Percentiles rank a stretch among this genome's conserved stretches.
These are phyloP conservation scores for Suillia variegata DNA, from an alignment of 2,888 invertebrate species.

Conservation along the genomic window DNA sequence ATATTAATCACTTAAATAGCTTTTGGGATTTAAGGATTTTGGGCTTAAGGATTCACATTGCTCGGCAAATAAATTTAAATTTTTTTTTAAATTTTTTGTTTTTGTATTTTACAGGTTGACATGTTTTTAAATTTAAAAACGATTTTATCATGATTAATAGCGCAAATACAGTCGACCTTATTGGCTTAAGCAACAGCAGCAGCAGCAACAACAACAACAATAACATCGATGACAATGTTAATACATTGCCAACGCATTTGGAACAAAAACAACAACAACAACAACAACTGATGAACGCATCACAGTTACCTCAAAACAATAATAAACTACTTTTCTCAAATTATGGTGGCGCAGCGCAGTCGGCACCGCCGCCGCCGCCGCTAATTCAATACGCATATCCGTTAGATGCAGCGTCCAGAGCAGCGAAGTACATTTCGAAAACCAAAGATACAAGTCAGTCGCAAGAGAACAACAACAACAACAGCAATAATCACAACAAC, in stretches of 20 bases:
- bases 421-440: background rate
- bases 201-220: no score
- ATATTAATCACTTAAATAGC: no score
- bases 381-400: constrained; percentile 13
- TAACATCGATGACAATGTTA: no score
- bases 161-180: constrained; percentile 30
- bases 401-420: background rate
- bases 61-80: no score
- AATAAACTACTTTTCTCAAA: background rate
- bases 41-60: no score
- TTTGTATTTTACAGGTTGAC: constrained; percentile 27
- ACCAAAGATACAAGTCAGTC: constrained; percentile 18
- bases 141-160: constrained; percentile 34
- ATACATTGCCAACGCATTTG: constrained; percentile 12
- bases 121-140: constrained; percentile 21
- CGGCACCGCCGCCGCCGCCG: no score
- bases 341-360: background rate
- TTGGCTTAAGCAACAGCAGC: constrained; percentile 12
- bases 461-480: no score
- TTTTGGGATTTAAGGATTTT: no score
- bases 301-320: constrained; percentile 16
- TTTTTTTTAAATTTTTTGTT: no score
- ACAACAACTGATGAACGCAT: background rate
- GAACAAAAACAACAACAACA: no score
- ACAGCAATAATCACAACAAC: no score